Percentiles rank a stretch among this genome's conserved stretches.
These are phyloP conservation scores for Melanargia galathea DNA, from an alignment of 2,888 invertebrate genomes.

Conservation along the genomic window DNA sequence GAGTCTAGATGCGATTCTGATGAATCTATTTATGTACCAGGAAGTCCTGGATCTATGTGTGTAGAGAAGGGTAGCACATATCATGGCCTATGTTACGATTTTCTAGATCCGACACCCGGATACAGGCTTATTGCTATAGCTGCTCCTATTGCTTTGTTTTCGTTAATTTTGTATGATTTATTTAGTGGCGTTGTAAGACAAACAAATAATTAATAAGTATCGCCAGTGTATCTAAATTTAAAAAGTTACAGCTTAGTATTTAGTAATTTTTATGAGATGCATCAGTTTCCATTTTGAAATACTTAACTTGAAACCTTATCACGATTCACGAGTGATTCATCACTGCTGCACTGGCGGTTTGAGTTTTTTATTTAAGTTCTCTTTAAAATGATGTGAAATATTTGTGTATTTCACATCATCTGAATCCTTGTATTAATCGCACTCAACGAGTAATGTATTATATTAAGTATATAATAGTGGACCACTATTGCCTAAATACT, in stretches of 20 bases:
- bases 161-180: conserved; percentile 70
- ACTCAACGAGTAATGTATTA: too few species aligned
- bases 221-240: neutral
- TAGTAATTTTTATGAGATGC: neutral
- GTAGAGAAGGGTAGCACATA: conserved; percentile 60
- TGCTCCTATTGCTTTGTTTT: conserved; percentile 67
- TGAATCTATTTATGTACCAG: conserved; percentile 59
- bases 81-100: conserved; percentile 64
- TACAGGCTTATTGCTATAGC: conserved; percentile 68
- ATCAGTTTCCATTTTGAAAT: neutral
- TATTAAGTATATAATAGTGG: too few species aligned
- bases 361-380: neutral
- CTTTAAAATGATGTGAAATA: too few species aligned
- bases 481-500: too few species aligned
- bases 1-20: conserved; percentile 59
- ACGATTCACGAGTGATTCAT: neutral
- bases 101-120: conserved; percentile 64
- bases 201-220: conserved; percentile 51
- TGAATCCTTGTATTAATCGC: too few species aligned
- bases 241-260: neutral
- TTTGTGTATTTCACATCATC: too few species aligned
- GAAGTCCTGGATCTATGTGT: conserved; percentile 62
- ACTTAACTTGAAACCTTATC: conserved; percentile 6
- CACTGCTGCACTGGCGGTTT: neutral
- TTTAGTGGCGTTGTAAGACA: conserved; percentile 73